phyloP scores from a whole-genome alignment of 2,888 invertebrate species.

The Beris chalybata region DNA sequence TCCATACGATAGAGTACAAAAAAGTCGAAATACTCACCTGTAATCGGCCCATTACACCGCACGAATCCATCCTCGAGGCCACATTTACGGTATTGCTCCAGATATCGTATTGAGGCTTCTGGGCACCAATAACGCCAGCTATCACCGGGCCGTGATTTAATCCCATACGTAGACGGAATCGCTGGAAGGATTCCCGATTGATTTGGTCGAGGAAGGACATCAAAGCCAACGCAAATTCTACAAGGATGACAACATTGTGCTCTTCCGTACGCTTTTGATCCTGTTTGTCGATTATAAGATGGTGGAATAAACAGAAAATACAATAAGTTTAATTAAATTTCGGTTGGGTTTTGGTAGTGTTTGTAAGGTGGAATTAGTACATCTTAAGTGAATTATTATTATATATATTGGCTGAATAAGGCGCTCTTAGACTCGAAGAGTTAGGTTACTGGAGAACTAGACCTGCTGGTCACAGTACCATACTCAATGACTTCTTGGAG shows the following conservation, averaged over 20 bases:
- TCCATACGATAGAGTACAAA: background rate
- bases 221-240: constrained; percentile 92
- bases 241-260: constrained; percentile 83
- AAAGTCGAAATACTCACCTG: constrained; percentile 61
- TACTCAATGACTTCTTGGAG: too few species aligned
- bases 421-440: too few species aligned
- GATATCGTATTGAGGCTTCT: constrained; percentile 98
- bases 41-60: constrained; percentile 83
- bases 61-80: constrained; percentile 96
- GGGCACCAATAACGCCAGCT: constrained; percentile 95
- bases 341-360: too few species aligned
- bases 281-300: constrained; percentile 54
- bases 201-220: constrained; percentile 93
- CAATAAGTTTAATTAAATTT: too few species aligned
- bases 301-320: background rate
- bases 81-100: constrained; percentile 99
- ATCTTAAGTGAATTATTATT: too few species aligned
- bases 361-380: too few species aligned
- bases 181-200: constrained; percentile 94
- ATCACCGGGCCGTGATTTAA: constrained; percentile 68
- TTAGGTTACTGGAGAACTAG: too few species aligned
- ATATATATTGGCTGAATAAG: too few species aligned
- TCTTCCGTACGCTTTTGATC: constrained; percentile 77
- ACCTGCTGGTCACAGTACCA: too few species aligned
- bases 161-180: constrained; percentile 89